Percentiles rank a stretch among this genome's conserved stretches.
Conservation (phyloP, 2,113 vertebrate species). For the Hippoglossus stenolepis region DNA sequence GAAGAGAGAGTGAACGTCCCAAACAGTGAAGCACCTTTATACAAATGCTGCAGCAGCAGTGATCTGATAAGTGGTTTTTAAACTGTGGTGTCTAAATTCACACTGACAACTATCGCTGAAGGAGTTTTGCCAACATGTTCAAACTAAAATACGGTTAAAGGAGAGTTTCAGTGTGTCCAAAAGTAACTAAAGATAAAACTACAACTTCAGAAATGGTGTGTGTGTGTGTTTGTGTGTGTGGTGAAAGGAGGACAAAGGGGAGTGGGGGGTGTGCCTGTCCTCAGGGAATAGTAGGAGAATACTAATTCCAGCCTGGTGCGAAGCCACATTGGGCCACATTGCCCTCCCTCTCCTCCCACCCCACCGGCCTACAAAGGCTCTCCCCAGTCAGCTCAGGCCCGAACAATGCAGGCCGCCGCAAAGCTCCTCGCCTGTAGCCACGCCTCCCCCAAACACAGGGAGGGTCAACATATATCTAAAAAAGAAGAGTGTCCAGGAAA, state of each 20-base stretch:
- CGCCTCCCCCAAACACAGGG: slow-evolving; percentile 60
- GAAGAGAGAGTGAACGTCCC: too few relatives aligned
- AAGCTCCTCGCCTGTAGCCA: slow-evolving; percentile 65
- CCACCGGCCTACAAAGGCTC: slow-evolving; percentile 77
- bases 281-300: slow-evolving; percentile 80
- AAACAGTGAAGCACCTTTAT: too few relatives aligned
- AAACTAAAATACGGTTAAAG: background rate
- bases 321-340: slow-evolving; percentile 62
- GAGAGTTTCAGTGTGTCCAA: slow-evolving; percentile 11
- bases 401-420: slow-evolving; percentile 75
- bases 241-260: slow-evolving; percentile 67
- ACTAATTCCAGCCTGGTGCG: slow-evolving; percentile 82
- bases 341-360: slow-evolving; percentile 27
- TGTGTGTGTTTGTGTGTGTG: slow-evolving; percentile 30
- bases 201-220: background rate
- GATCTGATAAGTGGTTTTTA: background rate
- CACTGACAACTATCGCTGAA: background rate
- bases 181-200: background rate
- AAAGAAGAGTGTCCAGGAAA: slow-evolving; percentile 30
- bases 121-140: background rate
- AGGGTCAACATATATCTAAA: slow-evolving; percentile 28
- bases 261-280: slow-evolving; percentile 64
- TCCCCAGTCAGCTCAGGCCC: slow-evolving; percentile 70
- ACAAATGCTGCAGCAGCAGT: background rate
- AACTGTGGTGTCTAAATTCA: too few relatives aligned